Evolutionary conservation across 2,797 vertebrate genomes (phyloP).

Genomic region (Manis crassicaudata): DNA sequence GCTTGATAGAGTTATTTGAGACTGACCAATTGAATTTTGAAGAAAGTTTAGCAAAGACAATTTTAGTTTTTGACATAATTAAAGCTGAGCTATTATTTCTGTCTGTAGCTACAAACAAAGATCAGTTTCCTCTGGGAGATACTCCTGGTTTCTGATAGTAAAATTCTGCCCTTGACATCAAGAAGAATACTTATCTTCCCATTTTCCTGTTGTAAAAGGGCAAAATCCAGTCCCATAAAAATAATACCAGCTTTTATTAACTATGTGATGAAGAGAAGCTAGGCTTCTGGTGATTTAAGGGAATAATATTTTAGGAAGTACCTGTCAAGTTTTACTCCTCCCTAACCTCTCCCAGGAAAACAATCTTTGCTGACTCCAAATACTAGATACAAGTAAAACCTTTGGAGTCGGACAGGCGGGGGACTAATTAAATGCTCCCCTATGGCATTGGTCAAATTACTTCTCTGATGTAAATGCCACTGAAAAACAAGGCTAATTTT

Average conservation of each 20-base stretch:
- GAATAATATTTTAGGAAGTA: background rate
- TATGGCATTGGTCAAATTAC: background rate
- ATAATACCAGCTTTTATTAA: background rate
- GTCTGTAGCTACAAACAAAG: background rate
- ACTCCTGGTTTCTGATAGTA: background rate
- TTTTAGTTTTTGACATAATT: constrained; percentile 8
- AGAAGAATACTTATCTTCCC: background rate
- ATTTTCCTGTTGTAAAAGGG: background rate
- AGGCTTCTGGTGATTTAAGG: background rate
- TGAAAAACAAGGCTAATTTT: background rate
- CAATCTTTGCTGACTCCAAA: background rate
- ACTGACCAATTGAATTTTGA: background rate
- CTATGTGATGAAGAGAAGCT: background rate
- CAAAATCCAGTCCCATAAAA: background rate
- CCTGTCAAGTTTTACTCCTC: background rate
- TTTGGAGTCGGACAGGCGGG: background rate
- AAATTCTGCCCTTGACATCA: background rate
- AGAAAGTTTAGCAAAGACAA: background rate
- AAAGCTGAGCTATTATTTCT: background rate
- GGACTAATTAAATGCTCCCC: background rate
- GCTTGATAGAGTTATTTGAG: background rate
- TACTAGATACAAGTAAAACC: background rate
- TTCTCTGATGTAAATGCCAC: background rate
- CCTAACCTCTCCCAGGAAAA: background rate
- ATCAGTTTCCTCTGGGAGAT: background rate